A percentile compares a stretch with the other conserved stretches of the same genome.
These are phyloP conservation scores for Lathamus discolor DNA, from an alignment of 2,113 vertebrate genomes.

Conservation along the genomic window DNA sequence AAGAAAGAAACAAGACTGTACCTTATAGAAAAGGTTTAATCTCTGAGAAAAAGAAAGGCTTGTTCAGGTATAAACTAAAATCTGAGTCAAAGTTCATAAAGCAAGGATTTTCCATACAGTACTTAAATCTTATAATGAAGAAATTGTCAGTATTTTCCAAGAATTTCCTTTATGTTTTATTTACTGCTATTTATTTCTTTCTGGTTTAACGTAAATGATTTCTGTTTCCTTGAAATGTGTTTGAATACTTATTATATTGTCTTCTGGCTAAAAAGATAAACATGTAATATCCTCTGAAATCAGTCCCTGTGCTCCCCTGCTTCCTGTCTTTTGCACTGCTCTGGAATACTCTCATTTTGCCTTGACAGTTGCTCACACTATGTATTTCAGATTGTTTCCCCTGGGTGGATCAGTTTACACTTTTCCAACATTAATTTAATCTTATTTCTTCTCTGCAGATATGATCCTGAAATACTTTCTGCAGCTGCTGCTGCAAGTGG, in stretches of 20 bases:
- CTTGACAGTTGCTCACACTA: background rate
- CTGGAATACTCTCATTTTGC: background rate
- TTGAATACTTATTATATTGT: background rate
- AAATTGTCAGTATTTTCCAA: background rate
- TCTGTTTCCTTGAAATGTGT: background rate
- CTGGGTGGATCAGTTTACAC: background rate
- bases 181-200: background rate
- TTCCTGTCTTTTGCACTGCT: background rate
- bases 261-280: slow-evolving; percentile 11
- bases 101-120: background rate
- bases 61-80: background rate
- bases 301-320: background rate
- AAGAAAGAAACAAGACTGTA: background rate
- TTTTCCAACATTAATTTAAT: background rate
- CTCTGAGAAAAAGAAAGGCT: background rate
- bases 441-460: background rate
- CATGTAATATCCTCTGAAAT: background rate
- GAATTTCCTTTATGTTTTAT: background rate
- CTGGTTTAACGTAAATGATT: background rate
- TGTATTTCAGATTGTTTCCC: background rate
- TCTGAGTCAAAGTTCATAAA: background rate
- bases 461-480: background rate
- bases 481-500: background rate
- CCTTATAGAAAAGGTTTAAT: background rate
- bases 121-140: background rate